Evolutionary conservation across 2,797 vertebrate species (phyloP), one percentile per base, ranked within the genome.

Genomic region (Salarias fasciatus): DNA sequence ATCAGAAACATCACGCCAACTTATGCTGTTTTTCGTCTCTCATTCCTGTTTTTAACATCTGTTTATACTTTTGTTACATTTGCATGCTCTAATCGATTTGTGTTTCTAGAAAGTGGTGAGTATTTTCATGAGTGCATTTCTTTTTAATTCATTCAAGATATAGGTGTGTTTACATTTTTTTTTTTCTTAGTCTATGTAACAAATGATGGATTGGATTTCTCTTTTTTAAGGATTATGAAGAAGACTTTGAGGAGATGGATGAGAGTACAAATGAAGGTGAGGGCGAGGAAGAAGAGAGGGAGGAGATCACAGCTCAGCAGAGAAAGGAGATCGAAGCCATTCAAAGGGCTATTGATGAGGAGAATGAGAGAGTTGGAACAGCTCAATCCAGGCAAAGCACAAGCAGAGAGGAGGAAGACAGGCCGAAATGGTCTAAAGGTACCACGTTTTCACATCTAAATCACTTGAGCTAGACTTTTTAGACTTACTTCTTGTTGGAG

Each of bases 181-280:
- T 0, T 47, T 53, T 60, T 51, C 4, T 18, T 63, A 0, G 9
- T 42, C 0, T 11, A 29, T 15, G 6, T 10, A 29, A 4, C 40
- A 38, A 47, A 4, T 37, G 4, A 44, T 24, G 1, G 13, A 18
- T 40, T 5, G 13, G 0, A 33, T 75, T 67, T 66, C 15, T 52
- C 28, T n/a, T 0, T 52, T 66, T n/a, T 11, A 82, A 99, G 97
- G 96, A 96, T 60, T 99, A 98, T 31, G 96, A 97, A 77, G 97
- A 98, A 51, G 97, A 99, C 77, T 98, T 99, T 89, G 96, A 98
- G 68, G 92, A 93, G 24, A 37, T 75, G 46, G 90, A 91, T 51
- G 90, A 90, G 30, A 89, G 92, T 5, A 77, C 63, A 0, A 52
- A 75, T 43, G 84, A 88, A 8, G 80, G 53, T 30, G 75, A 41